Conservation (phyloP, 2,113 vertebrate species). For the Delphinapterus leucas region DNA sequence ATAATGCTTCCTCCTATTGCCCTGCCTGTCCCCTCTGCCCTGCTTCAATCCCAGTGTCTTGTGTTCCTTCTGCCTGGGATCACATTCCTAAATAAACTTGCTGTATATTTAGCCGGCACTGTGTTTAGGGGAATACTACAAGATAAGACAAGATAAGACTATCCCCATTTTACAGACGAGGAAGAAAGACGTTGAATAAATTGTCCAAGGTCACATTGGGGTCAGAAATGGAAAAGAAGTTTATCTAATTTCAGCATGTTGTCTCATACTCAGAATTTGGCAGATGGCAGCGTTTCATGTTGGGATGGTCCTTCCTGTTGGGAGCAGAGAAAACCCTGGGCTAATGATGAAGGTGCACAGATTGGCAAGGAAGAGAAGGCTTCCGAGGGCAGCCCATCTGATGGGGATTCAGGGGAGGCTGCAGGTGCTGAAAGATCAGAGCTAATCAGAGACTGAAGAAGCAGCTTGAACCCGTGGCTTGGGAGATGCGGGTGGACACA, state of each 20-base stretch:
- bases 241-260: background rate
- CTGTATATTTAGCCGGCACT: background rate
- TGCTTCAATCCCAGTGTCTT: background rate
- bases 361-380: background rate
- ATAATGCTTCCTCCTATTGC: background rate
- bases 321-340: background rate
- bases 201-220: background rate
- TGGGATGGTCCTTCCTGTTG: background rate
- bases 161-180: background rate
- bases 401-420: background rate
- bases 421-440: background rate
- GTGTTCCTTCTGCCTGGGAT: background rate
- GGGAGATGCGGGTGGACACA: accelerated
- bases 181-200: background rate
- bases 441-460: background rate
- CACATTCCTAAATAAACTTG: background rate
- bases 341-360: background rate
- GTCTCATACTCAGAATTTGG: background rate
- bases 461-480: background rate
- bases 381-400: background rate
- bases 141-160: background rate
- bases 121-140: background rate
- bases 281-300: background rate
- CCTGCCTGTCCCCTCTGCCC: background rate
- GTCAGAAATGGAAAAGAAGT: background rate